Evolutionary conservation across 2,113 vertebrate species (phyloP), one percentile per base, ranked within the genome.

Genomic region (Dolichallabes microphthalmus): DNA sequence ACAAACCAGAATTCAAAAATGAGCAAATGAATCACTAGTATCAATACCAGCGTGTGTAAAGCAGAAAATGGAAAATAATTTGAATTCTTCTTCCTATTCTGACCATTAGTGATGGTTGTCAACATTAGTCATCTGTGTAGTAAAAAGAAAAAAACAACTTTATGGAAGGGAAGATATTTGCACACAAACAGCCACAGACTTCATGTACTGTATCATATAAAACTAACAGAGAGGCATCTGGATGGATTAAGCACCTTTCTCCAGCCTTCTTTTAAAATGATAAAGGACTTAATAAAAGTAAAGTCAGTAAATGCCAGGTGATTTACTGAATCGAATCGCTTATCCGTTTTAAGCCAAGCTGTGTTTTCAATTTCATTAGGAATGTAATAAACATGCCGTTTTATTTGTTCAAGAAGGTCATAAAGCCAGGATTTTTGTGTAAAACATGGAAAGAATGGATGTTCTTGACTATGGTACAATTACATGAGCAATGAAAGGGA

Each of bases 121-220:
- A 50, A 45, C 45, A 45, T 45, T 45, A 45, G 7, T 45, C 45
- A 66, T 61, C 14, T 25, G 30, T 45, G n/a, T 61, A 64, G 15
- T 27, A 25, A 84, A 50, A 53, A 53, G 10, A 39, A 39, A 39
- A 39, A 39, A 39, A 39, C 3, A 39, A 45, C 39, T 45, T 0
- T 12, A 61, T 35, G 6, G 27, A 84, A 75, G 82, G 3, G n/a
- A 73, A 60, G 32, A 73, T n/a, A 45, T 83, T 15, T 19, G 22
- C 66, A 58, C 66, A 58, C 66, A 53, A 9, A 52, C 32, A 80
- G 73, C 52, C 57, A 30, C 17, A 45, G 55, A 32, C 57, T 1
- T 55, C n/a, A 66, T 66, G 52, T 84, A 39, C 58, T 66, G 52
- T 84, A 39, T 71, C 15, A 39, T 35, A 20, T 57, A 55, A 77